Evolutionary conservation across 2,797 vertebrate species (phyloP).

Genomic region (Zalophus californianus): DNA sequence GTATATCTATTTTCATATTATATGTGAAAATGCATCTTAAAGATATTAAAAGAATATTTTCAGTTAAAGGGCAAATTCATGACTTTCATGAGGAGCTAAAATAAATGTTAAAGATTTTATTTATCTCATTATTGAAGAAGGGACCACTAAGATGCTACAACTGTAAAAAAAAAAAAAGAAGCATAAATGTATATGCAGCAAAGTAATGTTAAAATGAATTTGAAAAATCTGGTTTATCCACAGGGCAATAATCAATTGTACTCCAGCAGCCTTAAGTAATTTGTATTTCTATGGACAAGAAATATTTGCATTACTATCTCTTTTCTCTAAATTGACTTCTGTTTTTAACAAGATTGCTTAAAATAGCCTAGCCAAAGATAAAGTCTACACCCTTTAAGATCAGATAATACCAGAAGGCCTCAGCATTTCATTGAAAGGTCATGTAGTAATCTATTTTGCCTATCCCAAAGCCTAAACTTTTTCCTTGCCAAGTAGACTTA

Average conservation of each 20-base stretch:
- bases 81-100: not conserved
- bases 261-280: not conserved
- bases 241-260: not conserved
- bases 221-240: not conserved
- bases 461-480: not conserved
- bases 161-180: not conserved
- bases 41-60: not conserved
- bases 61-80: not conserved
- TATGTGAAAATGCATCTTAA: not conserved
- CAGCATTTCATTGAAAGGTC: not conserved
- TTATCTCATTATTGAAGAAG: not conserved
- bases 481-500: not conserved
- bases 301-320: not conserved
- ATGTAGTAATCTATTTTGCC: not conserved
- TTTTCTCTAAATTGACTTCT: not conserved
- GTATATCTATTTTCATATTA: not conserved
- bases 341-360: not conserved
- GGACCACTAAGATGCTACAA: not conserved
- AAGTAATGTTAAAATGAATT: not conserved
- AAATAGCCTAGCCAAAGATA: not conserved
- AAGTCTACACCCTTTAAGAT: not conserved
- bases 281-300: not conserved
- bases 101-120: not conserved
- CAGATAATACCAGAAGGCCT: not conserved
- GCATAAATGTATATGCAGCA: not conserved